Evolutionary conservation across 2,888 invertebrate species (phyloP).

Genomic region (Rhorus exstirpatorius): DNA sequence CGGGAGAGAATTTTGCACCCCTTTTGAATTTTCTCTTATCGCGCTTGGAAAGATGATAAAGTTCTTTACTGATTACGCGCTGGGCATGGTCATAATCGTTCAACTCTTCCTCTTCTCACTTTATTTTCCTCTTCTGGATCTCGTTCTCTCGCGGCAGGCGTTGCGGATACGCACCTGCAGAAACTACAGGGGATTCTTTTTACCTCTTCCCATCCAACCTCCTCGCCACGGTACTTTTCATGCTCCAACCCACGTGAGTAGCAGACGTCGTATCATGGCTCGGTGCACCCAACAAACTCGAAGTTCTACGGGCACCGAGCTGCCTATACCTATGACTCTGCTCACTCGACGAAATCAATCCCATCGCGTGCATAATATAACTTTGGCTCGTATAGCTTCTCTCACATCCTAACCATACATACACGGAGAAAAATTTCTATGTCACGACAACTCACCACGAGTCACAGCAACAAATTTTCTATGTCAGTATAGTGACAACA

Average conservation of each 20-base stretch:
- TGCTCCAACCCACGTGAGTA: slow-evolving; percentile 31
- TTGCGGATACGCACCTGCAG: slow-evolving; percentile 67
- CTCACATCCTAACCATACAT: neutral
- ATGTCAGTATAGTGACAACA: too few relatives aligned
- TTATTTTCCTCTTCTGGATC: slow-evolving; percentile 51
- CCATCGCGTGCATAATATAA: slow-evolving; percentile 51
- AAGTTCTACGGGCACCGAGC: slow-evolving; percentile 43
- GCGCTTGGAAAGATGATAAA: slow-evolving; percentile 53
- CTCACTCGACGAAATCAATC: slow-evolving; percentile 69
- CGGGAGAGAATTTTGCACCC: slow-evolving; percentile 47
- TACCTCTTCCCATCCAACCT: slow-evolving; percentile 18
- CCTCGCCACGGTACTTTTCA: neutral
- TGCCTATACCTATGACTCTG: slow-evolving; percentile 40
- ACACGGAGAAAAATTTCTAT: too few relatives aligned
- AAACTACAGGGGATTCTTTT: slow-evolving; percentile 33
- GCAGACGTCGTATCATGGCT: slow-evolving; percentile 65
- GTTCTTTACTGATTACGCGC: slow-evolving; percentile 52
- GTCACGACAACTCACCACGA: too few relatives aligned
- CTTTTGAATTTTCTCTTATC: slow-evolving; percentile 31
- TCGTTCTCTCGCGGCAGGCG: slow-evolving; percentile 67
- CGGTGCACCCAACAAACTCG: slow-evolving; percentile 58
- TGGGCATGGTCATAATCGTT: slow-evolving; percentile 64
- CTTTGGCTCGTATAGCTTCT: slow-evolving; percentile 27
- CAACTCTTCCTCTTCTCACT: slow-evolving; percentile 28
- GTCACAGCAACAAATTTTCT: too few relatives aligned